Evolutionary conservation across 2,113 vertebrate genomes (phyloP).

Genomic region (Nothocercus julius): DNA sequence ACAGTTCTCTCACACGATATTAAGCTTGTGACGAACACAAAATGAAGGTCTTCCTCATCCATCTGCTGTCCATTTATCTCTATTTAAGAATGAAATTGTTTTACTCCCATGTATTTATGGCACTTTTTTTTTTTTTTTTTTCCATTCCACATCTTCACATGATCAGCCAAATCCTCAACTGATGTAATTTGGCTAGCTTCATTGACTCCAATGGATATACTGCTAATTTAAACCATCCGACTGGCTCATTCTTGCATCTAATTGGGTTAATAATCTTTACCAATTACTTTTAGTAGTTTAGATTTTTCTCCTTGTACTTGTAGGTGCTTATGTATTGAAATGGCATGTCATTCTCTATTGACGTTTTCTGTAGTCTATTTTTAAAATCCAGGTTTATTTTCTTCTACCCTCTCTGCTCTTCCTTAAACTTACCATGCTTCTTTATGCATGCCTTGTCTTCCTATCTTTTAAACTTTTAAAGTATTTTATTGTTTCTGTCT

Average conservation of each 20-base stretch:
- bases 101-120: not conserved
- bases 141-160: not conserved
- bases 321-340: not conserved
- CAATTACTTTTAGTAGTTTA: not conserved
- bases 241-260: conserved; percentile 28
- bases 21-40: not conserved
- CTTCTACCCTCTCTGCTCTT: not conserved
- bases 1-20: not conserved
- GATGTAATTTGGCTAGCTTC: conserved; percentile 6
- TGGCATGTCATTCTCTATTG: not conserved
- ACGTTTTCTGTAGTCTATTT: not conserved
- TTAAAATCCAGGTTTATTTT: not conserved
- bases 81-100: not conserved
- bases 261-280: conserved; percentile 35
- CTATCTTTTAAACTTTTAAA: not conserved
- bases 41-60: not conserved
- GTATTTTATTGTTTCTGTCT: not conserved
- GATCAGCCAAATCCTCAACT: conserved; percentile 17
- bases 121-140: not conserved
- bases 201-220: not conserved
- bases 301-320: not conserved
- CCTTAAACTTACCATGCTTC: not conserved
- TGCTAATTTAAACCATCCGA: conserved; percentile 30
- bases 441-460: not conserved
- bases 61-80: not conserved